Percentiles rank a stretch among this genome's conserved stretches.
phyloP scores from a whole-genome alignment of 2,888 invertebrate species.

The Philopedon plagiatum region DNA sequence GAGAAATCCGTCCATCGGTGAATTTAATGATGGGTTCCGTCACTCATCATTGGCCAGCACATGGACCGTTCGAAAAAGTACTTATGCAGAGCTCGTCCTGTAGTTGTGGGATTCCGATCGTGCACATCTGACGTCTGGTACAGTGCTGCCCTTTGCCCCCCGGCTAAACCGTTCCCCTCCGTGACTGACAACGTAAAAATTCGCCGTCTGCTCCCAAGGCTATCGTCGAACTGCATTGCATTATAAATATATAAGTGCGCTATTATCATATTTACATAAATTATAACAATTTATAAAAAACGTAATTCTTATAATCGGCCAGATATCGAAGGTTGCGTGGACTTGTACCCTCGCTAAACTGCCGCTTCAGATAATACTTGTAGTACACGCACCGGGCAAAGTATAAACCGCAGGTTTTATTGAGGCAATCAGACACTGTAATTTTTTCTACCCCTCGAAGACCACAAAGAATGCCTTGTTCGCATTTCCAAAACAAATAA shows the following conservation, averaged over 20 bases:
- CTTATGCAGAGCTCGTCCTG: neutral
- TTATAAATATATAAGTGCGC: slow-evolving; percentile 61
- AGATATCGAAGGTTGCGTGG: slow-evolving; percentile 47
- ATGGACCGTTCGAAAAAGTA: slow-evolving; percentile 63
- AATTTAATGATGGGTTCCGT: slow-evolving; percentile 69
- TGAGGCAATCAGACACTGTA: slow-evolving; percentile 47
- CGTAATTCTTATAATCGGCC: slow-evolving; percentile 52
- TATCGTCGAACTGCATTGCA: slow-evolving; percentile 60
- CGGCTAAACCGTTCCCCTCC: slow-evolving; percentile 56
- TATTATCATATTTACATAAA: slow-evolving; percentile 69
- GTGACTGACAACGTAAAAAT: slow-evolving; percentile 64
- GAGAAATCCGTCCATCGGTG: slow-evolving; percentile 61
- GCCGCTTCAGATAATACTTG: slow-evolving; percentile 43
- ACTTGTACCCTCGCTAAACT: slow-evolving; percentile 38
- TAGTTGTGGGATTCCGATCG: slow-evolving; percentile 64
- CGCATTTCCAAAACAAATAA: slow-evolving; percentile 29
- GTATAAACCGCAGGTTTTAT: slow-evolving; percentile 43
- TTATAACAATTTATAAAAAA: slow-evolving; percentile 66
- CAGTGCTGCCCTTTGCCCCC: slow-evolving; percentile 57
- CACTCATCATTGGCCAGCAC: slow-evolving; percentile 67
- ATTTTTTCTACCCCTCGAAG: slow-evolving; percentile 48
- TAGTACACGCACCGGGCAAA: slow-evolving; percentile 36
- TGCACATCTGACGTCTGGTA: slow-evolving; percentile 63
- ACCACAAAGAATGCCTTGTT: slow-evolving; percentile 25
- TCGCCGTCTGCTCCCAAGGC: slow-evolving; percentile 62